phyloP scores from a whole-genome alignment of 2,888 invertebrate species.

The Nephrotoma appendiculata region DNA sequence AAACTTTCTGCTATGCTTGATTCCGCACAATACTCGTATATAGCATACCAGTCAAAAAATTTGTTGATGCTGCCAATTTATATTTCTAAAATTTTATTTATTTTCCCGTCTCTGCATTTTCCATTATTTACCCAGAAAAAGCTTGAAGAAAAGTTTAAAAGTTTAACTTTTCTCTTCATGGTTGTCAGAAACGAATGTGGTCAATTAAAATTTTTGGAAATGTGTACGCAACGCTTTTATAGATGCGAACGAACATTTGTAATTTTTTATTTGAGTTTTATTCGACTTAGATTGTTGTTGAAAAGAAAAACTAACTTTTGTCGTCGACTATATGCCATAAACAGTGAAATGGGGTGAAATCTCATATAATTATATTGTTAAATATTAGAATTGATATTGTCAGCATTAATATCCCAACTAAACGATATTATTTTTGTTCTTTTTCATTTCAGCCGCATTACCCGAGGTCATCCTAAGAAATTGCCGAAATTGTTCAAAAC shows the following conservation, averaged over 20 bases:
- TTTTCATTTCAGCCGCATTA: conserved; percentile 33
- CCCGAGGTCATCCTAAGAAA: conserved; percentile 40
- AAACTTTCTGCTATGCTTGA: too few relatives aligned
- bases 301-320: neutral
- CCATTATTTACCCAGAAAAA: neutral
- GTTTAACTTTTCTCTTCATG: neutral
- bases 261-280: neutral
- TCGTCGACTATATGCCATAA: neutral
- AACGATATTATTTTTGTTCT: conserved; percentile 6
- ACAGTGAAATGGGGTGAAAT: neutral
- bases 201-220: neutral
- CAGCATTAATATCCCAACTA: too few relatives aligned
- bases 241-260: neutral
- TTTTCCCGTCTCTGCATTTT: neutral
- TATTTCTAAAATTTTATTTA: neutral
- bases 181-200: neutral
- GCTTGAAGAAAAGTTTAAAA: neutral
- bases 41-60: neutral
- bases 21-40: too few relatives aligned
- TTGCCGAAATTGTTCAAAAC: conserved; percentile 36
- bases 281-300: neutral
- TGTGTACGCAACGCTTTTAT: too few relatives aligned
- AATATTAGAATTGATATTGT: too few relatives aligned
- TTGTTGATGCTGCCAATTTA: neutral
- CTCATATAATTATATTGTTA: too few relatives aligned